phyloP scores from a whole-genome alignment of 2,797 vertebrate species.

The Oreortyx pictus region DNA sequence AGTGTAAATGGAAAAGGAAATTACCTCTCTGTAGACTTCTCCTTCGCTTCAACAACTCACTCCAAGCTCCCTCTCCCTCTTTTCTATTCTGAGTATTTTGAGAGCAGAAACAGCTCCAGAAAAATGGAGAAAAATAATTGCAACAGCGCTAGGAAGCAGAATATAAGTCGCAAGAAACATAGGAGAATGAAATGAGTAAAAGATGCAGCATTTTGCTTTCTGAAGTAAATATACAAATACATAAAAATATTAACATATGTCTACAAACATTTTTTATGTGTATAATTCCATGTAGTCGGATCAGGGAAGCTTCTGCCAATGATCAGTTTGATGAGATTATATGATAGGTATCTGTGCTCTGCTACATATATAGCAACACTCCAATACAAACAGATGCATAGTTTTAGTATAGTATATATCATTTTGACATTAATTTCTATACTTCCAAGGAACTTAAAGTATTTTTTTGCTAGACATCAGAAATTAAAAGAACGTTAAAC shows the following conservation, averaged over 20 bases:
- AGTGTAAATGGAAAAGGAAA: slow-evolving; percentile 11
- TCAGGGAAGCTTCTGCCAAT: not conserved
- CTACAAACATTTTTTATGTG: not conserved
- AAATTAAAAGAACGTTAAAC: not conserved
- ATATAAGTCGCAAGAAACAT: not conserved
- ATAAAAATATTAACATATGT: not conserved
- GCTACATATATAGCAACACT: not conserved
- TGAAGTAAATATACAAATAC: not conserved
- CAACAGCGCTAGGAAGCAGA: not conserved
- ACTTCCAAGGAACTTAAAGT: not conserved
- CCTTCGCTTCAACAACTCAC: not conserved
- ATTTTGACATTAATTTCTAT: not conserved
- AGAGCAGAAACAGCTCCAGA: not conserved
- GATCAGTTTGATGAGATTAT: not conserved
- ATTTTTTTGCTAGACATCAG: not conserved
- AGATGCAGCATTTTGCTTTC: not conserved
- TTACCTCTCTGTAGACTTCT: not conserved
- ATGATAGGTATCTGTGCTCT: not conserved
- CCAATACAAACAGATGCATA: not conserved
- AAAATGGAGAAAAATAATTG: not conserved
- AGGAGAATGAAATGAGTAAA: not conserved
- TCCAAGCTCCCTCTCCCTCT: not conserved
- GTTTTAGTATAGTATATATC: not conserved
- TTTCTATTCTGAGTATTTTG: not conserved
- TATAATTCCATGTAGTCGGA: not conserved